phyloP scores from a whole-genome alignment of 2,888 invertebrate genomes.

The Augochlorella aurata region DNA sequence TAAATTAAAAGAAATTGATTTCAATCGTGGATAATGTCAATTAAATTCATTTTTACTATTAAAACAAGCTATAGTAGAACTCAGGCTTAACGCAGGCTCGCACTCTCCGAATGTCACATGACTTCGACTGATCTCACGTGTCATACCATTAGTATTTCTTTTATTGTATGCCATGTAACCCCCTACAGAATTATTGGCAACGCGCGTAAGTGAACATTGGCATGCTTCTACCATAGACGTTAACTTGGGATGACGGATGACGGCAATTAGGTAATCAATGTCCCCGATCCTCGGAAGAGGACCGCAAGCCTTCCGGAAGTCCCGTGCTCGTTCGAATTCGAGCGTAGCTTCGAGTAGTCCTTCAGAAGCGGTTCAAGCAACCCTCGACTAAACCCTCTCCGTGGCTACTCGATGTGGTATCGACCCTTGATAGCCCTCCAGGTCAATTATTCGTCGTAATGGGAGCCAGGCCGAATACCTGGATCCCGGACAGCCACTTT shows the following conservation, averaged over 20 bases:
- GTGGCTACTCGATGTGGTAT: conserved; percentile 55
- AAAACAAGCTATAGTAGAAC: too few species aligned
- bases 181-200: too few species aligned
- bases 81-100: too few species aligned
- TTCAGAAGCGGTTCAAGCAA: conserved; percentile 59
- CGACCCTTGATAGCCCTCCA: conserved; percentile 42
- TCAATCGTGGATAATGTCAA: too few species aligned
- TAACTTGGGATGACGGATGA: background rate
- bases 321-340: background rate
- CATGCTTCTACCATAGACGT: too few species aligned
- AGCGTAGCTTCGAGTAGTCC: conserved; percentile 37
- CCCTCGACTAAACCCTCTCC: conserved; percentile 38
- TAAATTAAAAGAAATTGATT: too few species aligned
- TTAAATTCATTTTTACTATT: too few species aligned
- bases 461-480: conserved; percentile 25
- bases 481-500: conserved; percentile 1
- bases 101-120: too few species aligned
- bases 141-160: too few species aligned
- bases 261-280: background rate
- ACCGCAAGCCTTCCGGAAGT: background rate
- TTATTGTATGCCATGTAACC: too few species aligned
- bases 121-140: too few species aligned
- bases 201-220: too few species aligned
- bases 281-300: background rate
- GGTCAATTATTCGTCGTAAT: conserved; percentile 53